phyloP scores from a whole-genome alignment of 2,797 vertebrate species.

The Sebastes steindachneri region DNA sequence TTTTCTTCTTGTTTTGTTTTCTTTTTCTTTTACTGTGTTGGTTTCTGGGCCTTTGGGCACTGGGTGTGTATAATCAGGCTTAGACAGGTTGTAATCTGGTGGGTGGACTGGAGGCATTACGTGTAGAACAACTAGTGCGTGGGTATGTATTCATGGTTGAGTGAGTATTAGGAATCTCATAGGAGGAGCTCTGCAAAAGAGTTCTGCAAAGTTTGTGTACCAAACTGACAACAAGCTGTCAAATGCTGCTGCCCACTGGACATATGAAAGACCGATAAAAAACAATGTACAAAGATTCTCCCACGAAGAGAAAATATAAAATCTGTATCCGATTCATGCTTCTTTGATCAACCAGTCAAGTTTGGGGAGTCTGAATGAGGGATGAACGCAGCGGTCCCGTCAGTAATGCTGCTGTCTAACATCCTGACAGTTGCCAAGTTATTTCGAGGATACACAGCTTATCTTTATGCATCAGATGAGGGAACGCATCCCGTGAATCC shows the following conservation, averaged over 20 bases:
- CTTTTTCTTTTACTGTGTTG: too few species aligned
- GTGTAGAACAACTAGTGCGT: neutral
- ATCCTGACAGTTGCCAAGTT: constrained; percentile 11
- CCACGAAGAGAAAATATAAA: neutral
- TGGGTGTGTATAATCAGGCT: neutral
- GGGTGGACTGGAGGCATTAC: neutral
- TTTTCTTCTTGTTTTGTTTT: too few species aligned
- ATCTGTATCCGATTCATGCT: neutral
- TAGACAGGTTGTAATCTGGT: neutral
- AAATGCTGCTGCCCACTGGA: neutral
- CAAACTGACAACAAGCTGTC: constrained; percentile 1
- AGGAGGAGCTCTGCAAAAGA: neutral
- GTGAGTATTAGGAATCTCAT: neutral
- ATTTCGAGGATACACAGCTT: constrained; percentile 9
- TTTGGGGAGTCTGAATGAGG: neutral
- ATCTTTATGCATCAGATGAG: constrained; percentile 43
- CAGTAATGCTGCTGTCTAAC: neutral
- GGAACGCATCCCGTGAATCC: neutral
- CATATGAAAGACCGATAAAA: neutral
- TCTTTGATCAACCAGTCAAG: neutral
- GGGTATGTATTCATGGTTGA: neutral
- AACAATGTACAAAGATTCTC: neutral
- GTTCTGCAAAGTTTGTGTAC: neutral
- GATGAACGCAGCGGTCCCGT: neutral
- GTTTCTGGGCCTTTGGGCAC: neutral